Conservation (phyloP, 2,113 vertebrate genomes). For the Falco punctatus region DNA sequence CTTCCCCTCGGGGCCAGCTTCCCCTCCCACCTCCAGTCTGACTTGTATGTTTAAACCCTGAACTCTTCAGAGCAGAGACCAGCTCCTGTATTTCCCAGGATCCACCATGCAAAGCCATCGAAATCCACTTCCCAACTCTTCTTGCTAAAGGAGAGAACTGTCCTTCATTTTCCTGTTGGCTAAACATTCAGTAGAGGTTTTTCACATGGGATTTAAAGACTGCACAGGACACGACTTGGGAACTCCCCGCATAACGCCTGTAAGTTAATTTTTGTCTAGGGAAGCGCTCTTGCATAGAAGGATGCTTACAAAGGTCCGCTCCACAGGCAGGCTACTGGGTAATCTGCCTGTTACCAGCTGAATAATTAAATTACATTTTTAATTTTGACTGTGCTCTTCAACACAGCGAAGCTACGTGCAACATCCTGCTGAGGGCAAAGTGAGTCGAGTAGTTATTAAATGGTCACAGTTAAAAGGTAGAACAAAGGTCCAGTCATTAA, state of each 20-base stretch:
- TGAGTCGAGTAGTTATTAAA: conserved; percentile 9
- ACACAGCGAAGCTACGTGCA: not conserved
- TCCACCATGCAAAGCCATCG: not conserved
- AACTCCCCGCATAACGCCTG: not conserved
- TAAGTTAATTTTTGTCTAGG: not conserved
- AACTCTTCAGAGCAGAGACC: not conserved
- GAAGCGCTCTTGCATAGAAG: not conserved
- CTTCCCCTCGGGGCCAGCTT: not conserved
- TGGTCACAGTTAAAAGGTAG: not conserved
- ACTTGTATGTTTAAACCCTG: not conserved
- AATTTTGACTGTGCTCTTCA: not conserved
- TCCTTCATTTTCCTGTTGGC: not conserved
- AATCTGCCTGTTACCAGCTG: not conserved
- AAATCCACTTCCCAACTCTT: not conserved
- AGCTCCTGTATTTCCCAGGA: not conserved
- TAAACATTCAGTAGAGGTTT: not conserved
- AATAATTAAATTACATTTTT: not conserved
- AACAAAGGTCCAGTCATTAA: conserved; percentile 11
- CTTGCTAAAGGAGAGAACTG: not conserved
- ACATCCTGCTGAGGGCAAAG: not conserved
- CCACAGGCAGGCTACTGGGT: not conserved
- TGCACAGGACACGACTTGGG: not conserved
- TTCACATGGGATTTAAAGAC: not conserved
- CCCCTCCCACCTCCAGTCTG: not conserved
- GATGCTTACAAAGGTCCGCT: not conserved